Evolutionary conservation across 92 coral and sea anemone genomes (phyloP).

Genomic region (Chrysogorgia sp.): DNA sequence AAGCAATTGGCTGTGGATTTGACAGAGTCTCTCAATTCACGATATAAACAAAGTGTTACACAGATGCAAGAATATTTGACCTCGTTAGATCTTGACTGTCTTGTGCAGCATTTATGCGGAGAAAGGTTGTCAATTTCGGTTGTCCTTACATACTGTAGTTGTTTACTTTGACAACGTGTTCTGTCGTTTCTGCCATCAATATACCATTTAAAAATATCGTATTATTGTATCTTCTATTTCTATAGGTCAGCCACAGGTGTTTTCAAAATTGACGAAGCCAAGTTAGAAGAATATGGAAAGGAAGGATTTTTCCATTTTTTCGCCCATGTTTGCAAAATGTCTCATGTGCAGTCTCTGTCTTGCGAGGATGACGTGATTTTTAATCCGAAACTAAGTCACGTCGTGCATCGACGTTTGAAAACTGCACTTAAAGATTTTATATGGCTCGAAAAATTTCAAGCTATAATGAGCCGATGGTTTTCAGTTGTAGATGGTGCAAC

Average conservation of each 20-base stretch:
- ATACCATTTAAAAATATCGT: neutral
- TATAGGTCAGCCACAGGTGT: neutral
- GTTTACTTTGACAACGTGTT: neutral
- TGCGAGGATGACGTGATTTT: neutral
- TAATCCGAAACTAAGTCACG: neutral
- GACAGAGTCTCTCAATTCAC: no score
- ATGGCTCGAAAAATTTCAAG: neutral
- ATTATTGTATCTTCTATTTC: neutral
- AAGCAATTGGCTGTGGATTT: no score
- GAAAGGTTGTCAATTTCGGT: no score
- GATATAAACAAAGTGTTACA: neutral
- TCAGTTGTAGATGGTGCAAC: neutral
- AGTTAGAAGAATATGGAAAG: neutral
- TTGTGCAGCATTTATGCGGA: no score
- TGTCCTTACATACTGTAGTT: neutral
- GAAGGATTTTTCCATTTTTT: constrained; percentile 3
- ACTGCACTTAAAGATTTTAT: neutral
- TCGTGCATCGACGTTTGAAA: neutral
- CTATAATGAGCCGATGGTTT: constrained; percentile 1
- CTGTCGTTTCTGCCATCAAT: neutral
- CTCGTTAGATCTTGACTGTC: neutral
- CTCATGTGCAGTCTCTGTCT: neutral
- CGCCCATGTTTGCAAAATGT: neutral
- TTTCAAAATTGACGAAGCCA: constrained; percentile 8
- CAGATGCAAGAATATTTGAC: neutral